A percentile compares a stretch with the other conserved stretches of the same genome.
These are phyloP conservation scores for Nesidiocoris tenuis DNA, from an alignment of 2,888 invertebrate species.

Conservation along the genomic window DNA sequence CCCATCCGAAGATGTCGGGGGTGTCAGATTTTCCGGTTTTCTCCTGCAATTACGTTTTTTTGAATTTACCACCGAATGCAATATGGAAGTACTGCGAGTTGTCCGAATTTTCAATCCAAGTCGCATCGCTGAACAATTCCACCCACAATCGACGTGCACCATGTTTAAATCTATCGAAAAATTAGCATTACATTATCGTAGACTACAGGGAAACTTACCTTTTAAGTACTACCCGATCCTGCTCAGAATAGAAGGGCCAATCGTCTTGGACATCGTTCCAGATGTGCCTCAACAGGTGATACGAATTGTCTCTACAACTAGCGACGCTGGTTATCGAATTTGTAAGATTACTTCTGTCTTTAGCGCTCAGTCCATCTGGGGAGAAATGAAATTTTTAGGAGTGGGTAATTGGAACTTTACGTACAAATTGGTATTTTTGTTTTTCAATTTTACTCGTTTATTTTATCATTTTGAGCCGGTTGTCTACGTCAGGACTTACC, in stretches of 20 bases:
- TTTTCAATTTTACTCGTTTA: too few relatives aligned
- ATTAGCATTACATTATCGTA: too few relatives aligned
- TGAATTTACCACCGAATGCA: not conserved
- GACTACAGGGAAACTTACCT: too few relatives aligned
- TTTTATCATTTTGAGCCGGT: too few relatives aligned
- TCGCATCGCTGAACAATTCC: too few relatives aligned
- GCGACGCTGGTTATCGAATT: constrained; percentile 67
- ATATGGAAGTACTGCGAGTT: too few relatives aligned
- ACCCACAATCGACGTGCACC: too few relatives aligned
- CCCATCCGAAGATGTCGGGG: constrained; percentile 81
- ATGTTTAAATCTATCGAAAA: too few relatives aligned
- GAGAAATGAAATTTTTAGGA: too few relatives aligned
- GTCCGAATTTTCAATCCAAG: too few relatives aligned
- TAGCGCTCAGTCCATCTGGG: constrained; percentile 82
- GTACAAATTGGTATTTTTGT: too few relatives aligned
- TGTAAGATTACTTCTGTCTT: constrained; percentile 74
- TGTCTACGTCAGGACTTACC: constrained; percentile 61
- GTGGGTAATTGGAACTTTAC: too few relatives aligned
- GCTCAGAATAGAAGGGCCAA: constrained; percentile 92
- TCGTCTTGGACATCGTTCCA: constrained; percentile 93
- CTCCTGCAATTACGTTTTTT: constrained; percentile 59
- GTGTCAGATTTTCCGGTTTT: constrained; percentile 88
- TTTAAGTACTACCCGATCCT: constrained; percentile 84
- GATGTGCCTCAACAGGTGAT: constrained; percentile 78
- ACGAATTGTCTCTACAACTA: constrained; percentile 82